These are phyloP conservation scores for Marmota monax DNA, from an alignment of 2,113 vertebrate genomes.

Conservation along the genomic window DNA sequence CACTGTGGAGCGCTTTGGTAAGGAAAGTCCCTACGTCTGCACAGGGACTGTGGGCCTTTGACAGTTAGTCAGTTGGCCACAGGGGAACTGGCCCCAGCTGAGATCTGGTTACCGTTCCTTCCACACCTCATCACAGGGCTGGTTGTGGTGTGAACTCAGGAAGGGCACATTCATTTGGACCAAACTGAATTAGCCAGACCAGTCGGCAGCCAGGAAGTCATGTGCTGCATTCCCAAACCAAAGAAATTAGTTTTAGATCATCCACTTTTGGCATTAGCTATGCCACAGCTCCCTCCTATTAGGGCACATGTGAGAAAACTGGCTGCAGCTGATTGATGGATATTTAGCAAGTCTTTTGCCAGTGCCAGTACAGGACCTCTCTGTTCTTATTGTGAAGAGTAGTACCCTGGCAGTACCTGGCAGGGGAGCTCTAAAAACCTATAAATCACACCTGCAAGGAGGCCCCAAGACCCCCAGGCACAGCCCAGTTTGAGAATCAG, in stretches of 20 bases:
- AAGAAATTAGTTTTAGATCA: conserved; percentile 72
- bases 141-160: background rate
- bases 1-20: background rate
- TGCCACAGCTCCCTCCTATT: conserved; percentile 48
- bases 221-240: conserved; percentile 72
- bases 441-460: background rate
- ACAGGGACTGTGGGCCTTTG: background rate
- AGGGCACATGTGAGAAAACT: conserved; percentile 56
- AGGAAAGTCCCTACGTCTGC: background rate
- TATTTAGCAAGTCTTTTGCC: conserved; percentile 5
- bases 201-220: conserved; percentile 70
- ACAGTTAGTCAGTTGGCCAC: background rate
- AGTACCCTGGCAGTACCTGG: background rate
- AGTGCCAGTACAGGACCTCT: background rate
- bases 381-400: background rate
- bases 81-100: background rate
- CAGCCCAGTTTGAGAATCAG: background rate
- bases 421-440: background rate
- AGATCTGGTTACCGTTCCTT: background rate
- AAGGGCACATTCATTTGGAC: conserved; percentile 54
- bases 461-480: background rate
- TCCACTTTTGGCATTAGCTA: conserved; percentile 57
- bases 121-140: conserved; percentile 58
- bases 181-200: conserved; percentile 75
- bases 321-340: conserved; percentile 13